Evolutionary conservation across 2,888 invertebrate species (phyloP), one percentile per base, ranked within the genome.

Genomic region (Operophtera brumata): DNA sequence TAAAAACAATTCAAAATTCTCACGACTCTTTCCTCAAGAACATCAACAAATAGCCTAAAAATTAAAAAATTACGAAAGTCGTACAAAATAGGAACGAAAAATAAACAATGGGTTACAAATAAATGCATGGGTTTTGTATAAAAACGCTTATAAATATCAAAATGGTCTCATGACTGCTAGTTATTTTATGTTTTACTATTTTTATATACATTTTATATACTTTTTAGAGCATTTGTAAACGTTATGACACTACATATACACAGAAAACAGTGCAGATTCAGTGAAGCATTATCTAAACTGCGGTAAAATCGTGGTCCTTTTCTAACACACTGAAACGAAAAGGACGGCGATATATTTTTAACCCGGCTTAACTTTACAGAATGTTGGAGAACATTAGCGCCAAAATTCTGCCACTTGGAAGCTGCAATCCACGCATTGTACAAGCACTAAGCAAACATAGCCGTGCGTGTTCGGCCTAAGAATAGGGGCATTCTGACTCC

Each of bases 11-110:
- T 64, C 65, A 73, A 75, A 77, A 77, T 76, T 69, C 69, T 71
- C 73, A 71, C 72, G 67, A 74, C 75, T 80, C 84, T 81, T 80
- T 80, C 79, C 82, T 85, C 81, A 84, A 86, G 58, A 82, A 81
- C 82, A 69, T 77, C 63, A 20, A 65, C 62, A 69, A 68, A 67
- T 62, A 62, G 66, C 61, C 54, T 65, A 61, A 64, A 62, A 65
- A 47, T 62, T 54, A 65, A 64, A n/a, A 62, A 71, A 77, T 76
- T 71, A 71, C 71, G 68, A 76, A 71, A 70, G 67, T 64, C 62
- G 65, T 57, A 67, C 53, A 66, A 67, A 54, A 65, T 70, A 73
- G 66, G 72, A 75, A 71, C 65, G 57, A 65, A 66, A 65, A 65
- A 55, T 62, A 68, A 61, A 57, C 55, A 70, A 66, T 61, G 57